Evolutionary conservation across 1,140 invertebrate species (phyloP), one percentile per base, ranked within the genome.

Genomic region (Trichonephila inaurata): DNA sequence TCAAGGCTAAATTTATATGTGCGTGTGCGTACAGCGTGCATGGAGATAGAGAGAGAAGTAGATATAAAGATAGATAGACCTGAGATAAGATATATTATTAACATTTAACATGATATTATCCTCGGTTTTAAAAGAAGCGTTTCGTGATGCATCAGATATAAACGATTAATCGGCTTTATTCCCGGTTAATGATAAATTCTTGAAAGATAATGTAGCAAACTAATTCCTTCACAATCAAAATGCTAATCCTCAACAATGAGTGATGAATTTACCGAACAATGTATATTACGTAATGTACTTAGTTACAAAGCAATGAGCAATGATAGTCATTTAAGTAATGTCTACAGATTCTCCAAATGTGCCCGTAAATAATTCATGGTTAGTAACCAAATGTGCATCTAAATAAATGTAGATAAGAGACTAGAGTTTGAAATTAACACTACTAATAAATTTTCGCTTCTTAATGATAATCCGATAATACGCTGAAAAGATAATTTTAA

Each of bases 121-220:
- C 33, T 40, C 33, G 33, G 33, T 40, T 40, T 40, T 40, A 40
- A 40, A 40, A 40, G 51, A 51, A 51, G 10, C 7, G 0, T 51
- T 51, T 51, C 0, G 51, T 51, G 51, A 10, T 51, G 7, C 51
- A 51, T 51, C 51, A 51, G 51, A 12, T 51, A 5, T 10, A 51
- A 51, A 12, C 51, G 7, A 0, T 51, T 51, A 51, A 51, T 51
- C 98, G 98, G 10, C 60, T 12, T 51, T 10, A 51, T 51, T 51
- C 51, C 33, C 7, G 10, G 51, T 12, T 51, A 51, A 51, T 51
- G 44, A 89, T 40, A 19, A 77, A 91, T 44, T 40, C 40, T 62
- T 58, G 82, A 86, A 21, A 18, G 33, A 3, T 28, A 33, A 40
- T 18, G 24, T 0, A 82, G n/a, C n/a, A 12, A 28, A 69, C 14